A percentile compares a stretch with the other conserved stretches of the same genome.
phyloP scores from a whole-genome alignment of 2,113 vertebrate genomes.

The Nerophis ophidion region DNA sequence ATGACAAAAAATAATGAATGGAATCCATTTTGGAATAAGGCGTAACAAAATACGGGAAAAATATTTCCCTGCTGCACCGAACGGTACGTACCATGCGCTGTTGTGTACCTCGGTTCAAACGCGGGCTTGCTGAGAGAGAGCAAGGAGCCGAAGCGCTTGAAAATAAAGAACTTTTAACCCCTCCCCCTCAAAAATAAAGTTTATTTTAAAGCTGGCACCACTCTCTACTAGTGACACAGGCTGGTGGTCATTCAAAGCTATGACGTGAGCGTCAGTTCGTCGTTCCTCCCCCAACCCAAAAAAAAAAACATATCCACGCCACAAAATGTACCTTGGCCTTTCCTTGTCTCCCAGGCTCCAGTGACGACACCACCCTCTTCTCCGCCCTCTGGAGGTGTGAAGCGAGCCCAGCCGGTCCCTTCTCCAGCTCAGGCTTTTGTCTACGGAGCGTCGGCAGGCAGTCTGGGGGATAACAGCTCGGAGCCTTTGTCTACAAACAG shows the following conservation, averaged over 20 bases:
- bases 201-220: slow-evolving; percentile 56
- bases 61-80: too few species aligned
- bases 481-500: slow-evolving; percentile 51
- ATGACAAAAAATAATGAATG: too few species aligned
- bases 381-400: slow-evolving; percentile 36
- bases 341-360: slow-evolving; percentile 18
- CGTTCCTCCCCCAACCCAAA: background rate
- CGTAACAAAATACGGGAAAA: too few species aligned
- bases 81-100: slow-evolving; percentile 32
- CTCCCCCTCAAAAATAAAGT: slow-evolving; percentile 2
- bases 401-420: slow-evolving; percentile 42
- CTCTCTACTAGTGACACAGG: slow-evolving; percentile 47
- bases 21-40: too few species aligned
- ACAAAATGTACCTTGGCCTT: background rate
- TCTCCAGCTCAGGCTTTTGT: slow-evolving; percentile 52
- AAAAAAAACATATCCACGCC: slow-evolving; percentile 25
- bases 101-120: slow-evolving; percentile 39
- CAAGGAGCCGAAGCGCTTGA: slow-evolving; percentile 45
- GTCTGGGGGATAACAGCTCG: slow-evolving; percentile 53
- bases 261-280: slow-evolving; percentile 36
- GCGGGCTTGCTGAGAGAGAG: slow-evolving; percentile 33
- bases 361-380: slow-evolving; percentile 43
- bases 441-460: slow-evolving; percentile 50
- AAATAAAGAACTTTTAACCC: slow-evolving; percentile 40
- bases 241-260: slow-evolving; percentile 60